phyloP scores from a whole-genome alignment of 2,113 vertebrate species.

The Chaetops frenatus region DNA sequence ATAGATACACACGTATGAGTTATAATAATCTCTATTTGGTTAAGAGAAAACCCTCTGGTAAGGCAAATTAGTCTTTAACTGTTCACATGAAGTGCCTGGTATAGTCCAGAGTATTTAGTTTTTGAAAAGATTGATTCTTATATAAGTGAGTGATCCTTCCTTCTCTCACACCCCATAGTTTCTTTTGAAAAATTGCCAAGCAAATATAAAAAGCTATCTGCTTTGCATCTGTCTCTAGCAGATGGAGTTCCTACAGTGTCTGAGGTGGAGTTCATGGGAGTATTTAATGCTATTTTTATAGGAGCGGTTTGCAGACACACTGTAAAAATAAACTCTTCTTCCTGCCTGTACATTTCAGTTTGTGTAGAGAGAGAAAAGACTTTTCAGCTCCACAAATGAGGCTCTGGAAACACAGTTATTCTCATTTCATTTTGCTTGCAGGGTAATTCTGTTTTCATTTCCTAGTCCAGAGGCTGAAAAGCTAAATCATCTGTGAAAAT shows the following conservation, averaged over 20 bases:
- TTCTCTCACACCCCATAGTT: neutral
- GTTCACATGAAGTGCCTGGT: neutral
- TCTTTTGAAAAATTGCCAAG: neutral
- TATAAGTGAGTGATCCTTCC: neutral
- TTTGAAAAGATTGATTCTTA: neutral
- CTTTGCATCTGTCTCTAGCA: neutral
- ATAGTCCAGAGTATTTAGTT: neutral
- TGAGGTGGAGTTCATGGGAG: neutral
- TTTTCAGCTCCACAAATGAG: neutral
- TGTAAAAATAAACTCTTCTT: constrained; percentile 4
- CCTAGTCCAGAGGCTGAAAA: neutral
- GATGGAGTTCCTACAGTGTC: neutral
- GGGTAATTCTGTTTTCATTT: neutral
- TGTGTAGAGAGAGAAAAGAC: neutral
- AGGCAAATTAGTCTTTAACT: neutral
- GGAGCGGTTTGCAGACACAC: neutral
- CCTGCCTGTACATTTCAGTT: neutral
- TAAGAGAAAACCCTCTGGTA: neutral
- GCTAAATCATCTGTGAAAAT: constrained; percentile 18
- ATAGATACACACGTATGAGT: neutral
- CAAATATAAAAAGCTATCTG: neutral
- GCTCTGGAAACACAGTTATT: neutral
- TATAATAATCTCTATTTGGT: neutral
- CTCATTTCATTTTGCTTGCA: neutral
- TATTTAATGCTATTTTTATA: neutral